Conservation (phyloP, 2,888 invertebrate species). For the Globia sparganii region DNA sequence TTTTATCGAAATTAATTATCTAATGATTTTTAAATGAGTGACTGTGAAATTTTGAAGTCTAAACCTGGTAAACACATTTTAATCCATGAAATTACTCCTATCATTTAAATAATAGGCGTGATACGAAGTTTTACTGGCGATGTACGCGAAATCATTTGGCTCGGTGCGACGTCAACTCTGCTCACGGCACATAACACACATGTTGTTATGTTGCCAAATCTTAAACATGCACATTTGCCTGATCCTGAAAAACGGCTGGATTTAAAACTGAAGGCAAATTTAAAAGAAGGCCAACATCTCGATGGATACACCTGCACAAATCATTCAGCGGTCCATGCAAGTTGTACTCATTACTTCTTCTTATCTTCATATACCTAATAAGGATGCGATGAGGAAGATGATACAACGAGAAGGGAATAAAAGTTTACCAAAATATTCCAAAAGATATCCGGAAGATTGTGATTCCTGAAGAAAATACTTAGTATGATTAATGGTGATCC, state of each 20-base stretch:
- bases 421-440: constrained; percentile 8
- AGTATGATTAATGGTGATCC: no score
- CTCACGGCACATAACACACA: constrained; percentile 1
- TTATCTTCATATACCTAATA: constrained; percentile 12
- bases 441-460: neutral
- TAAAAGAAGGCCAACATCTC: constrained; percentile 10
- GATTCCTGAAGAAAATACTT: neutral
- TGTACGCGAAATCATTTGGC: no score
- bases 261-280: constrained; percentile 5
- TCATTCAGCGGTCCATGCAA: constrained; percentile 14
- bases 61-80: neutral
- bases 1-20: neutral
- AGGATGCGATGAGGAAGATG: constrained; percentile 13
- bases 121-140: neutral
- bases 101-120: no score
- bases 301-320: constrained; percentile 10
- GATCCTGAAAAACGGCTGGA: neutral
- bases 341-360: constrained; percentile 4
- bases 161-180: constrained; percentile 1
- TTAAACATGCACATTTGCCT: constrained; percentile 6
- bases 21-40: neutral
- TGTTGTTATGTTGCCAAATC: constrained; percentile 2
- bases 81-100: no score
- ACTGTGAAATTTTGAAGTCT: constrained; percentile 4
- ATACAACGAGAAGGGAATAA: constrained; percentile 12